Evolutionary conservation across 2,888 invertebrate species (phyloP).

Genomic region (Liodrosophila aerea): DNA sequence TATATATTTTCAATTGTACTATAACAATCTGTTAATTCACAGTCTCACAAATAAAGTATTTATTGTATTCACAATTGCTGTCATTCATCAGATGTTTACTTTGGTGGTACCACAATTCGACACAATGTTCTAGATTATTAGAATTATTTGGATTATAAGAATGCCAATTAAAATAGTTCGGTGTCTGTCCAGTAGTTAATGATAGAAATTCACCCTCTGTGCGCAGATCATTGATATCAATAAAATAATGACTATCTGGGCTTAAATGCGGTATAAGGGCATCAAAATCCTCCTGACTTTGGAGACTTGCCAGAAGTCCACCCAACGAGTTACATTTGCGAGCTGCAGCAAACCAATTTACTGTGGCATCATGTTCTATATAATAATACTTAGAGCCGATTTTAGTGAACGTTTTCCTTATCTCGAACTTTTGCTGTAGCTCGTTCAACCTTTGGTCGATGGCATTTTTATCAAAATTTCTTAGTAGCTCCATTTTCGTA

Average conservation of each 20-base stretch:
- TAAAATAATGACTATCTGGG: not conserved
- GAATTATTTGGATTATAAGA: not conserved
- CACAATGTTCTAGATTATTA: not conserved
- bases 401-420: slow-evolving; percentile 1
- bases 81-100: slow-evolving; percentile 7
- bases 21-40: not conserved
- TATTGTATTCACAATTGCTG: not conserved
- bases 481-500: too few species aligned
- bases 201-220: slow-evolving; percentile 5
- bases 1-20: too few species aligned
- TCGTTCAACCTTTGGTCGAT: too few species aligned
- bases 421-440: too few species aligned
- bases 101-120: not conserved
- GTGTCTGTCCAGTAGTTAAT: not conserved
- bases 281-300: slow-evolving; percentile 2
- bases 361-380: not conserved
- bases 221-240: slow-evolving; percentile 9
- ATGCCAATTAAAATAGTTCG: slow-evolving; percentile 6
- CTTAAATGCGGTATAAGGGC: not conserved
- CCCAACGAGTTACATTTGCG: slow-evolving; percentile 3
- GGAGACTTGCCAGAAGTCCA: slow-evolving; percentile 3
- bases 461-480: too few species aligned
- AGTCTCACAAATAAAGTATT: slow-evolving; percentile 1
- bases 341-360: slow-evolving; percentile 8
- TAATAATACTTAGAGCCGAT: slow-evolving; percentile 13